These are phyloP conservation scores for Hydraecia micacea DNA, from an alignment of 2,888 invertebrate species.

Conservation along the genomic window DNA sequence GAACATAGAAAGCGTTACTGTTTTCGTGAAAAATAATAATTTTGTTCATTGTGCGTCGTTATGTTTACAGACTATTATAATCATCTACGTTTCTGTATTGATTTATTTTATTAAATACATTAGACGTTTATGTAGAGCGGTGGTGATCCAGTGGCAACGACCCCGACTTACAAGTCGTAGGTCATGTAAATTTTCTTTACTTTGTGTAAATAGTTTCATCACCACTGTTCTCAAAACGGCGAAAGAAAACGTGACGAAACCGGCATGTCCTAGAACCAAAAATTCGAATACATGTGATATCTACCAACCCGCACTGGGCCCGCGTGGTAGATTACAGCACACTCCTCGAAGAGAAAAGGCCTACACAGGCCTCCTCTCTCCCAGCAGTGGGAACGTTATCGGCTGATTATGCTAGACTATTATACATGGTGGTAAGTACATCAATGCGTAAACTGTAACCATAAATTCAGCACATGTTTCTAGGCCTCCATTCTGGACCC, in stretches of 20 bases:
- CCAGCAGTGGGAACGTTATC: background rate
- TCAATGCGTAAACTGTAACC: background rate
- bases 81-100: background rate
- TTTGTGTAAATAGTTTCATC: background rate
- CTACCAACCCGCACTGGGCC: background rate
- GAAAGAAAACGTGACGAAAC: background rate
- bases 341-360: background rate
- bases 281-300: background rate
- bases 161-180: background rate
- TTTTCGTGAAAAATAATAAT: slow-evolving; percentile 68
- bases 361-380: background rate
- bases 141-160: background rate
- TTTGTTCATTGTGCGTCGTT: slow-evolving; percentile 43
- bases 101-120: background rate
- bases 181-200: background rate
- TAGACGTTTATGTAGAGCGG: background rate
- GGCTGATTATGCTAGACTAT: background rate
- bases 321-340: background rate
- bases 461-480: too few species aligned
- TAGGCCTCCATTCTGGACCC: background rate
- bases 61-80: slow-evolving; percentile 14
- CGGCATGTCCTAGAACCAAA: background rate
- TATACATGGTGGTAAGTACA: too few species aligned
- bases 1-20: slow-evolving; percentile 78
- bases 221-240: background rate